Conservation (phyloP, 2,888 invertebrate species). For the Watsonalla binaria region DNA sequence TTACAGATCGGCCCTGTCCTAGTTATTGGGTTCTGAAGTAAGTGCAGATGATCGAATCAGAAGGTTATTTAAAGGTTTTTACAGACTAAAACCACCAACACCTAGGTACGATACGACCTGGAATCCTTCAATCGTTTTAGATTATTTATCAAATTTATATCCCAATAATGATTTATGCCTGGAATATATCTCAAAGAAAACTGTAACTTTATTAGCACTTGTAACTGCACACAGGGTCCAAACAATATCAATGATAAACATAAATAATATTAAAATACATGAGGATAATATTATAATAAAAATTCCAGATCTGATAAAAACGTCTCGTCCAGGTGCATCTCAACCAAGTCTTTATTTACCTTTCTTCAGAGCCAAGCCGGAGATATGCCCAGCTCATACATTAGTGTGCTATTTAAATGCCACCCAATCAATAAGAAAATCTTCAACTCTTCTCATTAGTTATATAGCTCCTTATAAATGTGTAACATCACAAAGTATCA, state of each 20-base stretch:
- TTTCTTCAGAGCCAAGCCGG: no score
- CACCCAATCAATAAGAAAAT: no score
- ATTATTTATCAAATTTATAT: not conserved
- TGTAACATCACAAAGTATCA: no score
- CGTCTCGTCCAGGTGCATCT: not conserved
- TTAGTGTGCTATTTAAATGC: no score
- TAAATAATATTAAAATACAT: not conserved
- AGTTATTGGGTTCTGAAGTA: no score
- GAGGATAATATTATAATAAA: not conserved
- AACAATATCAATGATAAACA: not conserved
- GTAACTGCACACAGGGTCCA: not conserved
- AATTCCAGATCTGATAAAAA: not conserved
- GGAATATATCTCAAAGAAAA: no score
- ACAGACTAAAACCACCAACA: slow-evolving; percentile 3
- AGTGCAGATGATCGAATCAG: slow-evolving; percentile 7
- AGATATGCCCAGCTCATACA: no score
- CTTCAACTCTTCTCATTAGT: no score
- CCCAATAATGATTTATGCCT: no score
- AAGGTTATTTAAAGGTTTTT: slow-evolving; percentile 9
- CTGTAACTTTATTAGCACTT: not conserved
- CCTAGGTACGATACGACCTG: not conserved
- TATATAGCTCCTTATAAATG: no score
- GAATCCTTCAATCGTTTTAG: slow-evolving; percentile 2
- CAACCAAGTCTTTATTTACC: no score
- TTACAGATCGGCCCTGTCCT: no score